Evolutionary conservation across 2,888 invertebrate genomes (phyloP).

Genomic region (Dryococelus australis): DNA sequence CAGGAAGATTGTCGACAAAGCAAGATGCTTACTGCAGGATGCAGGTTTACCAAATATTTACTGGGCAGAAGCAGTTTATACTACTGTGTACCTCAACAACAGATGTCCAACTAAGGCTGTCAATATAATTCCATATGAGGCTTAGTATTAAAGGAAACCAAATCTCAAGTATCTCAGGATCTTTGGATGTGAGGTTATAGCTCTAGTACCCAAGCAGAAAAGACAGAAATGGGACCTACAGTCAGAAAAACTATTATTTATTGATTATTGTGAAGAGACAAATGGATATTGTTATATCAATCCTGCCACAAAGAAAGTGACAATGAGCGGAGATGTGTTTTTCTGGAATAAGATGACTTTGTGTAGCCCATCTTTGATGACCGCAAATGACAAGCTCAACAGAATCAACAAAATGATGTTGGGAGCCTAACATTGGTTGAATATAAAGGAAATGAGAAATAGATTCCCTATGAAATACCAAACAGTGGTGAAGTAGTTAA

Average conservation of each 20-base stretch:
- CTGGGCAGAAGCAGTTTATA: too few relatives aligned
- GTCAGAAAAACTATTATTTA: not conserved
- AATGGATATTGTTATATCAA: too few relatives aligned
- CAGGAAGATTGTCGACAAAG: slow-evolving; percentile 6
- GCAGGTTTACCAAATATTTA: not conserved
- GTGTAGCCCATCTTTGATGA: too few relatives aligned
- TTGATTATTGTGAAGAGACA: too few relatives aligned
- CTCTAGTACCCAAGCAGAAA: not conserved
- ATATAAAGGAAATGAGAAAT: too few relatives aligned
- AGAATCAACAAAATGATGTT: too few relatives aligned
- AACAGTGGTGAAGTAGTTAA: too few relatives aligned
- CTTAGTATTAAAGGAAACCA: not conserved
- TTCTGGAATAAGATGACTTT: not conserved
- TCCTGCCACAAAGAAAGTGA: too few relatives aligned
- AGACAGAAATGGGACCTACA: not conserved
- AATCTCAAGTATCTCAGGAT: not conserved
- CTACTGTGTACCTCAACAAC: not conserved
- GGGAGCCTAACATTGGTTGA: too few relatives aligned
- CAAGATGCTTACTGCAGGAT: too few relatives aligned
- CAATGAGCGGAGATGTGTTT: not conserved
- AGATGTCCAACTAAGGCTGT: not conserved
- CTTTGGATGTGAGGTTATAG: not conserved
- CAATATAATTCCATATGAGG: not conserved
- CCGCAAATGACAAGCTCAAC: too few relatives aligned
- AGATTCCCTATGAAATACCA: too few relatives aligned